Base-by-base conservation (phyloP, 2,113 vertebrate species). In the Shinisaurus crocodilurus region DNA sequence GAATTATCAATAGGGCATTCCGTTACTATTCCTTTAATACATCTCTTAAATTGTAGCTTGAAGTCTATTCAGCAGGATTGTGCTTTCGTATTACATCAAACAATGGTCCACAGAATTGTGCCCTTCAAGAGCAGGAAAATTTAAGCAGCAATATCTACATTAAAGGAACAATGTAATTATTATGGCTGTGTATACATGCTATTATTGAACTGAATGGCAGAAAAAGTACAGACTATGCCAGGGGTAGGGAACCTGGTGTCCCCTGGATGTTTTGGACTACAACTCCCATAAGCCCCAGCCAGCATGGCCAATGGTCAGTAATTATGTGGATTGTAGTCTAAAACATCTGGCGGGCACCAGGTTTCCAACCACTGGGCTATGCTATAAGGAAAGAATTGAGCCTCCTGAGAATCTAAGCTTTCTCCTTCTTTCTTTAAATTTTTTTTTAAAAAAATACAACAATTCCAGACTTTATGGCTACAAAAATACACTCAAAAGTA, bases 41-140 rank as follows among this genome's bases (percentile, higher is more conserved):
- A 77, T 12, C 76, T 93, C n/a, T 15, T 72, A 32, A 90, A 40
- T 32, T 88, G 5, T 23, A 84, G 43, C 60, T 89, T 43, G 91
- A 93, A 92, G 83, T 88, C 16, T 93, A 9, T 82, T 65, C 48
- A 50, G 15, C 84, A 91, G 79, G 76, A 25, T 76, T 0, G 79
- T 85, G 92, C 90, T 85, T 40, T 45, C 90, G 43, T 74, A 86
- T 88, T 50, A n/a, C 5, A 88, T 23, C 74, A 92, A 93, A 88
- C 34, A 84, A 88, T 48, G 29, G 29, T 29, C 76, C 12, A 89
- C 89, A 92, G 5, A n/a, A 75, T 86, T 91, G 40, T 7, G 89
- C 89, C 50, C 16, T 90, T 90, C 81, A 83, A 75, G 34, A 27
- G 8, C 6, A 85, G 54, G 3, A 81, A 90, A 90, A 91, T 81